Conservation (phyloP, 2,113 vertebrate genomes). For the Heliornis fulica region DNA sequence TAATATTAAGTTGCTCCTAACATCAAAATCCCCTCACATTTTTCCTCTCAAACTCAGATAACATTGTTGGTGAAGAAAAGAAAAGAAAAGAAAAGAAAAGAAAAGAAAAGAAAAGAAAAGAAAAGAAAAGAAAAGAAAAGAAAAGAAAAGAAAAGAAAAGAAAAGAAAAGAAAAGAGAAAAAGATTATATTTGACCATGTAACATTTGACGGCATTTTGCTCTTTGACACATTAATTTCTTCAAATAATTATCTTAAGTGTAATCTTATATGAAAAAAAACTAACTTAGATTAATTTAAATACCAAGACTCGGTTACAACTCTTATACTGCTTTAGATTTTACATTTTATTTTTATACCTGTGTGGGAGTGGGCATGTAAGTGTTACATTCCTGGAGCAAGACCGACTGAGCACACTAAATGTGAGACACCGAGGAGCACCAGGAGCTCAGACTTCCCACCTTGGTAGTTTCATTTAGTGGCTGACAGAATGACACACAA, state of each 20-base stretch:
- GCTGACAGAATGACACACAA: background rate
- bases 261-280: background rate
- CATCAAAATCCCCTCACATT: conserved; percentile 17
- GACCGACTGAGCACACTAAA: background rate
- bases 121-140: no score
- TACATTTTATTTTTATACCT: background rate
- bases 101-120: no score
- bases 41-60: conserved; percentile 40
- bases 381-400: background rate
- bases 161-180: conserved; percentile 21
- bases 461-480: background rate
- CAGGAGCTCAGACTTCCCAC: background rate
- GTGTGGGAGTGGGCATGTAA: background rate
- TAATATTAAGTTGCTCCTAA: background rate
- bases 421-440: background rate
- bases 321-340: background rate
- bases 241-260: background rate
- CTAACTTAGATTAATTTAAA: conserved; percentile 4
- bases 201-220: conserved; percentile 29
- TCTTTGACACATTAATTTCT: conserved; percentile 37
- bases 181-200: conserved; percentile 15
- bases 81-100: no score
- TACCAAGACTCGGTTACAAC: background rate
- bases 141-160: no score
- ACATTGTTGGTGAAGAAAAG: no score